Conservation (phyloP, 92 coral and sea anemone species). For the Epizoanthus ramosus region DNA sequence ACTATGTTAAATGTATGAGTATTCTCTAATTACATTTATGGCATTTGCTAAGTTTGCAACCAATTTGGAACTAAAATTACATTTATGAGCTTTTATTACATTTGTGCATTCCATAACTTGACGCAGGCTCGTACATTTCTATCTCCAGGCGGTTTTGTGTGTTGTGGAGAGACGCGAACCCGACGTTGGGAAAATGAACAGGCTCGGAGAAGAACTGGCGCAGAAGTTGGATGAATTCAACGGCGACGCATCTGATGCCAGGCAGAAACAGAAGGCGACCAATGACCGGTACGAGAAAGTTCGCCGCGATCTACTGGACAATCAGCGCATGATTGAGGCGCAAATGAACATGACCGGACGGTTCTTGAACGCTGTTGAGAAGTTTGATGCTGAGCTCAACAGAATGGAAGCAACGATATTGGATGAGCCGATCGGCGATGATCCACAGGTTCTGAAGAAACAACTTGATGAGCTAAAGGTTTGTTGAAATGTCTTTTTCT, state of each 20-base stretch:
- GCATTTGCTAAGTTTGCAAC: no score
- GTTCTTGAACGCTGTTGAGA: constrained; percentile 66
- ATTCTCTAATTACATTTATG: no score
- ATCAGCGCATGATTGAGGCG: constrained; percentile 70
- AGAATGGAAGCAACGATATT: constrained; percentile 67
- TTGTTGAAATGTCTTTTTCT: neutral
- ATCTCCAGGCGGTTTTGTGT: constrained; percentile 64
- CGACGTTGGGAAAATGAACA: constrained; percentile 75
- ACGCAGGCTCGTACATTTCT: neutral
- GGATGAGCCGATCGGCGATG: constrained; percentile 67
- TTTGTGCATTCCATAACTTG: neutral
- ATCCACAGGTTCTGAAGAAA: constrained; percentile 60
- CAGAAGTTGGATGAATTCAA: constrained; percentile 62
- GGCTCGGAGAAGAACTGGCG: constrained; percentile 70
- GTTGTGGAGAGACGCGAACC: constrained; percentile 70
- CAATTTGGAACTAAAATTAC: no score
- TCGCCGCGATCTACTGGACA: constrained; percentile 67
- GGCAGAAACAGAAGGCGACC: constrained; percentile 58
- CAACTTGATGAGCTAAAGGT: constrained; percentile 78
- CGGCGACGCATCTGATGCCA: constrained; percentile 71
- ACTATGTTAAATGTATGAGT: no score
- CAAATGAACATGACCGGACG: constrained; percentile 68
- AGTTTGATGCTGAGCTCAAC: constrained; percentile 60
- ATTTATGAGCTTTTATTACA: no score
- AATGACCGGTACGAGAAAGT: constrained; percentile 83